These are phyloP conservation scores for Dysmachus trigonus DNA, from an alignment of 2,888 invertebrate species.

Conservation along the genomic window DNA sequence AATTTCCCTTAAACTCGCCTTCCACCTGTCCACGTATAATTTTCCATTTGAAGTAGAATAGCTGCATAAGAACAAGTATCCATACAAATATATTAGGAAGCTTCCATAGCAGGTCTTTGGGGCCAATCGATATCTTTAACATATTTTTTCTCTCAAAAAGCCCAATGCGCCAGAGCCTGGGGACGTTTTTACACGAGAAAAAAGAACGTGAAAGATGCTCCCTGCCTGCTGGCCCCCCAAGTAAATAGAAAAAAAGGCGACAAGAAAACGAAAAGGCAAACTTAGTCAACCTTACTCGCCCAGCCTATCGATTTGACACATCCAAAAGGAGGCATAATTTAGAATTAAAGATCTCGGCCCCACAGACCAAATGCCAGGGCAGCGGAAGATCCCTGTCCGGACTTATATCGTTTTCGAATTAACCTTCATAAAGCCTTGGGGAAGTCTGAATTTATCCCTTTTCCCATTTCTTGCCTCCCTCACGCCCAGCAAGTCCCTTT, in stretches of 20 bases:
- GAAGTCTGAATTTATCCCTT: constrained; percentile 36
- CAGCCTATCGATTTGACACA: constrained; percentile 36
- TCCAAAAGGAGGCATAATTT: constrained; percentile 40
- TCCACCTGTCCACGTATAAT: neutral
- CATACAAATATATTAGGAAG: neutral
- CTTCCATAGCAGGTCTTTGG: neutral
- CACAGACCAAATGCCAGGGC: constrained; percentile 5
- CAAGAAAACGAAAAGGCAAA: neutral
- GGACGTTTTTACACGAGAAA: neutral
- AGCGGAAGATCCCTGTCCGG: neutral
- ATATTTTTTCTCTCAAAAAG: constrained; percentile 30
- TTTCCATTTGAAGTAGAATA: neutral
- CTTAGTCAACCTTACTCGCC: neutral
- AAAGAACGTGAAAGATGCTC: neutral
- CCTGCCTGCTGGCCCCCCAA: neutral
- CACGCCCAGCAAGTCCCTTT: neutral
- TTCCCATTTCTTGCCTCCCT: neutral
- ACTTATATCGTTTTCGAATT: constrained; percentile 43
- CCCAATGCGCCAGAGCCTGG: neutral
- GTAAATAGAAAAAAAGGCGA: neutral
- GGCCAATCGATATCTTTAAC: constrained; percentile 29
- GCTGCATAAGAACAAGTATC: neutral
- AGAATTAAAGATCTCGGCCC: constrained; percentile 39
- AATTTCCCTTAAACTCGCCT: neutral
- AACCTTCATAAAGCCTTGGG: constrained; percentile 46